Evolutionary conservation across 2,113 vertebrate genomes (phyloP).

Genomic region (Epinephelus moara): DNA sequence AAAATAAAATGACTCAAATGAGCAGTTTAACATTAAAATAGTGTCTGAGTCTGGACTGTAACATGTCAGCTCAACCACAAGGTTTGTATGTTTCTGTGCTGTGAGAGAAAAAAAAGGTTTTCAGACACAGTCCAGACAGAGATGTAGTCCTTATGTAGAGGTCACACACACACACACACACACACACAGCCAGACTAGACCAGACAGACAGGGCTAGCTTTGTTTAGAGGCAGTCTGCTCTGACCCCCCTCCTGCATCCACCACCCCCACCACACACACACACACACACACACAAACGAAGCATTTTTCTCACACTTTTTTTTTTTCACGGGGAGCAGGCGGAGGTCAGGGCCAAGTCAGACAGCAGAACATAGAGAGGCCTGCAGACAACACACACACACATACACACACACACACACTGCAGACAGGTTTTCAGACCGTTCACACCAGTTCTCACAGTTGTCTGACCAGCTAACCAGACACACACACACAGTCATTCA

Average conservation of each 20-base stretch:
- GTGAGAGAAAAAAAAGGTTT: slow-evolving; percentile 20
- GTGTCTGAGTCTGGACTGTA: not conserved
- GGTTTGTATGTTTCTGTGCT: slow-evolving; percentile 1
- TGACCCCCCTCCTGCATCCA: slow-evolving; percentile 8
- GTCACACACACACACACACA: slow-evolving; percentile 40
- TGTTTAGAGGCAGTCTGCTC: slow-evolving; percentile 73
- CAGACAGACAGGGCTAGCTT: slow-evolving; percentile 71
- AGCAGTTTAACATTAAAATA: not conserved
- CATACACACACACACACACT: slow-evolving; percentile 20
- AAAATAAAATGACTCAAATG: not conserved
- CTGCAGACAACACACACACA: slow-evolving; percentile 38
- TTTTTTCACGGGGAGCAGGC: slow-evolving; percentile 52
- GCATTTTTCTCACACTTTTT: slow-evolving; percentile 65
- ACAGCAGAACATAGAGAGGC: slow-evolving; percentile 49
- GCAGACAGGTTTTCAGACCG: slow-evolving; percentile 28
- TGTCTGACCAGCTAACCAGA: slow-evolving; percentile 7
- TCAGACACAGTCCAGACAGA: slow-evolving; percentile 56
- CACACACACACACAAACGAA: slow-evolving; percentile 2
- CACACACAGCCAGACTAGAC: slow-evolving; percentile 22
- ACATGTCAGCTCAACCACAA: not conserved
- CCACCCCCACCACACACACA: slow-evolving; percentile 5
- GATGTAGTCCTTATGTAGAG: slow-evolving; percentile 20
- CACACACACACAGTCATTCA: not conserved
- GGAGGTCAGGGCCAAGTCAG: slow-evolving; percentile 75
- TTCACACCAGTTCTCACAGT: slow-evolving; percentile 43